Evolutionary conservation across 2,797 vertebrate species (phyloP).

Genomic region (Anas georgica): DNA sequence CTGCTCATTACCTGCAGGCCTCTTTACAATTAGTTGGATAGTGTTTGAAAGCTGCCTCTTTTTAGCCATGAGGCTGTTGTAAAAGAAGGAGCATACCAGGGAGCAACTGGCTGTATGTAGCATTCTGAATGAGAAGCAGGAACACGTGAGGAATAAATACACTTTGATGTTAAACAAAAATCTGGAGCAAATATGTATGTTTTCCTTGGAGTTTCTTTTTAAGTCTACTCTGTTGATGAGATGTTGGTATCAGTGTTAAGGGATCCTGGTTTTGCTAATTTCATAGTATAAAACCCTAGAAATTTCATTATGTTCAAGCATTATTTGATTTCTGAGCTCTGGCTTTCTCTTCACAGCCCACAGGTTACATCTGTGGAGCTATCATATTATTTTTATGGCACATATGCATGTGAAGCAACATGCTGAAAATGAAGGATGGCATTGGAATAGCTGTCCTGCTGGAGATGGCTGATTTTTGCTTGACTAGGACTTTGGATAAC

Average conservation of each 20-base stretch:
- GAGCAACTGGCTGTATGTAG: not conserved
- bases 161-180: not conserved
- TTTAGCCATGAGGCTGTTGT: not conserved
- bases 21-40: not conserved
- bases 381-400: not conserved
- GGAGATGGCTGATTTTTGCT: not conserved
- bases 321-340: slow-evolving; percentile 11
- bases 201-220: not conserved
- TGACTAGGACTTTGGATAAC: not conserved
- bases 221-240: not conserved
- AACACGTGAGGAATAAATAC: not conserved
- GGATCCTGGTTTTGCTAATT: not conserved
- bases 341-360: not conserved
- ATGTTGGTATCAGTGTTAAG: not conserved
- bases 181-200: not conserved
- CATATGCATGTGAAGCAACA: not conserved
- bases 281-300: not conserved
- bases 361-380: not conserved
- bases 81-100: not conserved
- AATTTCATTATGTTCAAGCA: not conserved
- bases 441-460: not conserved
- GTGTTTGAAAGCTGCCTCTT: not conserved
- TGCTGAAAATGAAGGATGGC: not conserved
- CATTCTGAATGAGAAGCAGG: not conserved
- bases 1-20: not conserved